Evolutionary conservation across 2,888 invertebrate genomes (phyloP), one percentile per base, ranked within the genome.

Genomic region (Odontocolon sp.): DNA sequence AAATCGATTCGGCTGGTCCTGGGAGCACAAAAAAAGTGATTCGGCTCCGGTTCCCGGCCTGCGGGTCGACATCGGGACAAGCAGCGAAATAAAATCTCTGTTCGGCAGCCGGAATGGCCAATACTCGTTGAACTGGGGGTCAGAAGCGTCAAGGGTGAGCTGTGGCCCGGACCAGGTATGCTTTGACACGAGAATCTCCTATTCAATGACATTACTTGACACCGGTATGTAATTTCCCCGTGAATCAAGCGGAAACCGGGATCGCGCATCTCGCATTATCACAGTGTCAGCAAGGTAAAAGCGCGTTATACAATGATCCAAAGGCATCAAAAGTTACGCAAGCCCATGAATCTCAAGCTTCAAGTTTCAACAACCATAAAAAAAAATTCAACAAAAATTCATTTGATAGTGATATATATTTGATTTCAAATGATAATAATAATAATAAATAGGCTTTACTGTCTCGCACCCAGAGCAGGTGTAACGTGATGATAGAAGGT

Each of bases 141-240:
- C 3, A 26, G 28, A 54, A n/a, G n/a, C n/a, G n/a, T n/a, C 33
- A 14, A 16, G 61, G 56, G 57, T 36, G 11, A n/a, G 59, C 50
- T 69, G 57, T 73, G 71, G 72, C 68, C 16, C 42, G 45, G 72
- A 73, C 77, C 78, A 77, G 75, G 66, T 74, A 76, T 79, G 83
- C 86, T 86, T 87, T 87, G 87, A 85, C 80, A 87, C 78, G 78
- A 77, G 85, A 87, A 83, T 83, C 84, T 82, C 76, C 75, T 77
- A 82, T 84, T 82, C 82, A 82, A 82, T 80, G 83, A 82, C 83
- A 83, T 75, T 75, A 86, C 83, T 85, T 83, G 85, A 86, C 84
- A 84, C 84, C 81, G 68, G 77, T 76, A 79, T 74, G 75, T 76
- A 70, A 83, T 82, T 84, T 82, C 77, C 78, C 64, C 73, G 71